phyloP scores from a whole-genome alignment of 37 sponge, comb jelly and placozoan species.

The Beroe forskalii region DNA sequence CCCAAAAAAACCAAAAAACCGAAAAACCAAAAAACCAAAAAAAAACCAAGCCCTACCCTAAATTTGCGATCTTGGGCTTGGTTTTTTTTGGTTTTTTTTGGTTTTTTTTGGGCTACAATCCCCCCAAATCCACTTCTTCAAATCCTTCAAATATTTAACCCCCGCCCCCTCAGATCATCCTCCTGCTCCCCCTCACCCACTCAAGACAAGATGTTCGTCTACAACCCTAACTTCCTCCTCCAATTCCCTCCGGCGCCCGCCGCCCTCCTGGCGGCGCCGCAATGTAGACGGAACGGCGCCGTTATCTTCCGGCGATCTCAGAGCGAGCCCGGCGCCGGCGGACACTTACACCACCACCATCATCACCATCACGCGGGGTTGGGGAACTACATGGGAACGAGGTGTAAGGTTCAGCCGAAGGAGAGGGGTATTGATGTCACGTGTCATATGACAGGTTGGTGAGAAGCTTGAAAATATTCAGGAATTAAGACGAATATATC shows the following conservation, averaged over 20 bases:
- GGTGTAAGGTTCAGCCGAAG: conserved; percentile 16
- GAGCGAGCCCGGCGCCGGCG: not conserved
- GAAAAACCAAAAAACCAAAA: too few species aligned
- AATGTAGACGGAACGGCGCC: conserved; percentile 14
- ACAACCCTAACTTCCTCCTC: conserved; percentile 54
- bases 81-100: too few species aligned
- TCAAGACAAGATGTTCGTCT: conserved; percentile 64
- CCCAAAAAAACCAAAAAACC: too few species aligned
- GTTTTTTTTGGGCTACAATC: too few species aligned
- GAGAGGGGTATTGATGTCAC: conserved; percentile 58
- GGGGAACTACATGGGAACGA: conserved; percentile 39
- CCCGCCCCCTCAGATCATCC: conserved; percentile 15
- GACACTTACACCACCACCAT: too few species aligned
- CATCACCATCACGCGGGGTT: not conserved
- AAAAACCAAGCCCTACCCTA: too few species aligned
- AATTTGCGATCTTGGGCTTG: too few species aligned
- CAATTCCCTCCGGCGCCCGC: conserved; percentile 11
- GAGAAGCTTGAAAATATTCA: too few species aligned
- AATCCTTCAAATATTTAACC: too few species aligned
- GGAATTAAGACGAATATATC: too few species aligned
- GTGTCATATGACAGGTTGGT: conserved; percentile 41
- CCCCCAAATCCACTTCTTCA: too few species aligned
- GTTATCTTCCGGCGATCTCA: conserved; percentile 15
- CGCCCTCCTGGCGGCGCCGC: not conserved
- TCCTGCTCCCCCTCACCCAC: conserved; percentile 60